A percentile compares a stretch with the other conserved stretches of the same genome.
These are phyloP conservation scores for Gymnogyps californianus DNA, from an alignment of 2,113 vertebrate genomes.

Conservation along the genomic window DNA sequence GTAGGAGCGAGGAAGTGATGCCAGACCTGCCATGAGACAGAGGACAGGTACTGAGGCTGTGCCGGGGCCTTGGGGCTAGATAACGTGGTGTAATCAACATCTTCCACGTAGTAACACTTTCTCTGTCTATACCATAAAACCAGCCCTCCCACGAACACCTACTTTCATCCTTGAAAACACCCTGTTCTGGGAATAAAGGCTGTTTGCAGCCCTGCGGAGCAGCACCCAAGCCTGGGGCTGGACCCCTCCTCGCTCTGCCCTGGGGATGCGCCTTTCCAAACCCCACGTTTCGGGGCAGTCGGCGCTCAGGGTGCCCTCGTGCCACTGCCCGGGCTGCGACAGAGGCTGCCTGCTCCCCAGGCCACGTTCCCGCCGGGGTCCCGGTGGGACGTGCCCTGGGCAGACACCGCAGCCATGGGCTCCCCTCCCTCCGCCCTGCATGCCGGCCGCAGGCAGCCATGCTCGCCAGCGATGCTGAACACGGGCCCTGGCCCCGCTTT, in stretches of 20 bases:
- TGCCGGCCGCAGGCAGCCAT: neutral
- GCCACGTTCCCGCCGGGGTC: rapidly evolving
- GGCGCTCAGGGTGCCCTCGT: rapidly evolving
- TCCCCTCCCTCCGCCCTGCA: rapidly evolving
- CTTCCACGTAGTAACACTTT: neutral
- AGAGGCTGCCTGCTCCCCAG: neutral
- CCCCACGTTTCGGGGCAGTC: neutral
- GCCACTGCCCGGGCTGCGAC: rapidly evolving
- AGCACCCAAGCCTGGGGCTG: neutral
- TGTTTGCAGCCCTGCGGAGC: neutral
- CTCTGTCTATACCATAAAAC: neutral
- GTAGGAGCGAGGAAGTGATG: rapidly evolving
- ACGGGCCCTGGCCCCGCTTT: rapidly evolving
- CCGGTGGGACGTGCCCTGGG: neutral
- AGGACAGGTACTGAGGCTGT: neutral
- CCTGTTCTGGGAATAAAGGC: neutral
- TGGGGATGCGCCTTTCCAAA: neutral
- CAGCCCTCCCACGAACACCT: neutral
- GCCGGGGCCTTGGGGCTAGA: neutral
- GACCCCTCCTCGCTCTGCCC: neutral
- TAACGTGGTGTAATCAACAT: neutral
- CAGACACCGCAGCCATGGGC: neutral
- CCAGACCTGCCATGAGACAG: rapidly evolving
- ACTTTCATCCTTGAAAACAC: neutral
- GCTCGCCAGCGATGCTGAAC: neutral